These are phyloP conservation scores for Nymphalis urticae DNA, from an alignment of 2,888 invertebrate species.

Conservation along the genomic window DNA sequence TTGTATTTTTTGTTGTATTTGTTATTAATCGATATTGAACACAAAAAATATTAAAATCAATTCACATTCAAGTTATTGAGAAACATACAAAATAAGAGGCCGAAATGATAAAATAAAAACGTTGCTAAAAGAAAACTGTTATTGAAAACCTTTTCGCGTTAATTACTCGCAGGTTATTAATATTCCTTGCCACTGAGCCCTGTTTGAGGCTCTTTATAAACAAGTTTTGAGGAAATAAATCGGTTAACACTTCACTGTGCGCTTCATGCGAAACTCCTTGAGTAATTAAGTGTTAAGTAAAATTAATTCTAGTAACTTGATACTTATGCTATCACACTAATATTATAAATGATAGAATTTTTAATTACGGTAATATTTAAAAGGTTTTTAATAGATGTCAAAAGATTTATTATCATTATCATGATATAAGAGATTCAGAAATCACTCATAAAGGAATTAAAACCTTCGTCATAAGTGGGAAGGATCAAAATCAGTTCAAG, in stretches of 20 bases:
- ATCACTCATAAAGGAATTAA: no score
- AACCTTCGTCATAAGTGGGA: no score
- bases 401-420: no score
- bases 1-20: no score
- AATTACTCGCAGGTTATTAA: slow-evolving; percentile 29
- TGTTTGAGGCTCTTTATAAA: slow-evolving; percentile 25
- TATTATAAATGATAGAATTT: not conserved
- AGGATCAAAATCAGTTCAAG: no score
- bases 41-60: no score
- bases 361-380: no score
- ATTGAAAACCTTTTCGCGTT: slow-evolving; percentile 26
- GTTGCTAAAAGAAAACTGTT: slow-evolving; percentile 17
- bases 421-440: no score
- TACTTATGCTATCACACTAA: not conserved
- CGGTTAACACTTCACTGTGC: slow-evolving; percentile 26
- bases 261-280: slow-evolving; percentile 20
- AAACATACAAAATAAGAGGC: no score
- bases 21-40: no score
- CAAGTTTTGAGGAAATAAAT: slow-evolving; percentile 26
- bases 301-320: not conserved
- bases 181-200: slow-evolving; percentile 27
- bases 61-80: no score
- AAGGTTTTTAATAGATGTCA: no score
- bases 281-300: slow-evolving; percentile 23
- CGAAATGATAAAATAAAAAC: not conserved